Evolutionary conservation across 1,140 invertebrate species (phyloP).

Genomic region (Chrysomallon squamiferum): DNA sequence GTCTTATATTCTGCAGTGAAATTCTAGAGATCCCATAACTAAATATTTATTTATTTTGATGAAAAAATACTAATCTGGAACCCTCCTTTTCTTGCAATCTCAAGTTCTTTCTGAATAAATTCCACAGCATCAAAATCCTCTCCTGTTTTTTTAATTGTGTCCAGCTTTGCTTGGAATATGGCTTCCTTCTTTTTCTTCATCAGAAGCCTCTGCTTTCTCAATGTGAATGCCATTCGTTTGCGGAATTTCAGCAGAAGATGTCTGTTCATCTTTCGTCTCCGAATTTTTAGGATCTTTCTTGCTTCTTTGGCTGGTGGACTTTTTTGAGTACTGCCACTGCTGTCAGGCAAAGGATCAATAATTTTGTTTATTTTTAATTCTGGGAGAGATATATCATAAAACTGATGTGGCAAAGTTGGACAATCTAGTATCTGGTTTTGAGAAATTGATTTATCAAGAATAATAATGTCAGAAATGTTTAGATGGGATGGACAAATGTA

Average conservation of each 20-base stretch:
- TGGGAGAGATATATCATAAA: neutral
- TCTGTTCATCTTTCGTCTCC: conserved; percentile 28
- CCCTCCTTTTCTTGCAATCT: conserved; percentile 25
- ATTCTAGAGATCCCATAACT: too few relatives aligned
- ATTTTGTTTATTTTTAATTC: neutral
- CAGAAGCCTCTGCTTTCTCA: conserved; percentile 5
- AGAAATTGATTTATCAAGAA: neutral
- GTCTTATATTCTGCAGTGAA: too few relatives aligned
- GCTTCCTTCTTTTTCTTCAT: conserved; percentile 14
- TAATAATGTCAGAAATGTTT: neutral
- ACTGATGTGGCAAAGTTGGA: neutral
- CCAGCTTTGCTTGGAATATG: conserved; percentile 14
- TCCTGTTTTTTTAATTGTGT: conserved; percentile 11
- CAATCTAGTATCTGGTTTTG: neutral
- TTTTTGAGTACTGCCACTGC: neutral
- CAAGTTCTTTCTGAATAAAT: conserved; percentile 21
- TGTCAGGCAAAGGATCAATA: neutral
- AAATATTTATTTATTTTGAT: too few relatives aligned
- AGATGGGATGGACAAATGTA: conserved; percentile 1
- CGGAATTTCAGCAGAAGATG: conserved; percentile 22
- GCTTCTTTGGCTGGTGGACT: conserved; percentile 9
- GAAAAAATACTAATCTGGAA: conserved; percentile 17
- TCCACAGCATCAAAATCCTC: conserved; percentile 21
- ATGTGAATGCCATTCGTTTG: conserved; percentile 18
- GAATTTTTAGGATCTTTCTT: conserved; percentile 18